A percentile compares a stretch with the other conserved stretches of the same genome.
Evolutionary conservation across 1,140 invertebrate species (phyloP).

Genomic region (Ceratina australensis): DNA sequence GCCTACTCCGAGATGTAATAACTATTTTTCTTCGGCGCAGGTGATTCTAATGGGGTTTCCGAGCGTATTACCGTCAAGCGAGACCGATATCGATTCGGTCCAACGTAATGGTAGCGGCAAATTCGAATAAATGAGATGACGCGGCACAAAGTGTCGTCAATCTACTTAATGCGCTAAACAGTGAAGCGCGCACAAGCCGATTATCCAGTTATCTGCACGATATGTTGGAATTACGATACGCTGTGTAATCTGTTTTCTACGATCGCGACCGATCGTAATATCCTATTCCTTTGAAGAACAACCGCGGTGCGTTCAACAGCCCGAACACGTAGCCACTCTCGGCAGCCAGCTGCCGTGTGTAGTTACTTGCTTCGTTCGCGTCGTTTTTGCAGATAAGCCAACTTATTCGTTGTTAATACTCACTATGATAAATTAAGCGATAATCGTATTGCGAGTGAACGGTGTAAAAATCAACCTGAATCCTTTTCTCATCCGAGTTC

Average conservation of each 20-base stretch:
- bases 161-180: conserved; percentile 52
- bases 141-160: conserved; percentile 42
- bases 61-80: neutral
- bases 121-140: conserved; percentile 32
- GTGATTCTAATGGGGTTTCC: neutral
- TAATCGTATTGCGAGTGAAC: neutral
- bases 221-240: conserved; percentile 49
- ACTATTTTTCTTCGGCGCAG: neutral
- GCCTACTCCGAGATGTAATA: neutral
- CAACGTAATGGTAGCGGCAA: neutral
- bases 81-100: neutral
- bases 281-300: conserved; percentile 38
- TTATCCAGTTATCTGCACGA: conserved; percentile 51
- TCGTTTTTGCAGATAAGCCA: neutral
- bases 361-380: too few relatives aligned
- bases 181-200: conserved; percentile 46
- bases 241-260: conserved; percentile 38
- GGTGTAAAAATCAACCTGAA: neutral
- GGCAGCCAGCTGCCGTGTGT: neutral
- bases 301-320: conserved; percentile 7
- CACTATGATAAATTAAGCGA: conserved; percentile 26
- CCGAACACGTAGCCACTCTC: conserved; percentile 6
- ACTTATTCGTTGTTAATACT: conserved; percentile 1
- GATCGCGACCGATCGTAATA: conserved; percentile 27
- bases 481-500: neutral